Evolutionary conservation across 2,113 vertebrate genomes (phyloP).

Genomic region (Anguilla rostrata): DNA sequence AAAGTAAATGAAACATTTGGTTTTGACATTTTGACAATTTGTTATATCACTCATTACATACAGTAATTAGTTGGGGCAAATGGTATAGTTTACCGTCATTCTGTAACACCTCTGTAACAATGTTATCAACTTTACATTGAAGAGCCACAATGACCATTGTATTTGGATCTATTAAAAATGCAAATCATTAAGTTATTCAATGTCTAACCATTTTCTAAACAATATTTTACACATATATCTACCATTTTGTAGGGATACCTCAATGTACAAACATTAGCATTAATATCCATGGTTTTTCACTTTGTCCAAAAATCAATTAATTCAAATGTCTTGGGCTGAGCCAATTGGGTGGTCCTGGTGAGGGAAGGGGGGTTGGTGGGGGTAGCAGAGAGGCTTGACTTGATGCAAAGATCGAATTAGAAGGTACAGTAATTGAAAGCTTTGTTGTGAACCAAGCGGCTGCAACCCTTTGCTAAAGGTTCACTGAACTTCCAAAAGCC

Average conservation of each 20-base stretch:
- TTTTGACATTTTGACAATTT: no score
- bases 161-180: no score
- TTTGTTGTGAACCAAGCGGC: constrained; percentile 63
- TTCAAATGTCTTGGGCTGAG: neutral
- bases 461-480: constrained; percentile 76
- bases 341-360: neutral
- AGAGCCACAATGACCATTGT: no score
- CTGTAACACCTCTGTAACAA: no score
- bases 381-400: neutral
- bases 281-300: neutral
- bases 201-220: no score
- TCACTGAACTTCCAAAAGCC: constrained; percentile 77
- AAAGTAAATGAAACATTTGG: no score
- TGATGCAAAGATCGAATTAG: constrained; percentile 62
- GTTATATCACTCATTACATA: no score
- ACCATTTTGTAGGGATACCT: neutral
- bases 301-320: neutral
- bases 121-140: no score
- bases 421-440: constrained; percentile 64
- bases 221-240: neutral
- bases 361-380: no score
- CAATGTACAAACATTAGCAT: neutral
- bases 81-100: no score
- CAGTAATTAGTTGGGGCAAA: no score
- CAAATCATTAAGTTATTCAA: no score